phyloP scores from a whole-genome alignment of 30 jellyfish, hydroid and myxozoan genomes.

The Morbakka virulenta region DNA sequence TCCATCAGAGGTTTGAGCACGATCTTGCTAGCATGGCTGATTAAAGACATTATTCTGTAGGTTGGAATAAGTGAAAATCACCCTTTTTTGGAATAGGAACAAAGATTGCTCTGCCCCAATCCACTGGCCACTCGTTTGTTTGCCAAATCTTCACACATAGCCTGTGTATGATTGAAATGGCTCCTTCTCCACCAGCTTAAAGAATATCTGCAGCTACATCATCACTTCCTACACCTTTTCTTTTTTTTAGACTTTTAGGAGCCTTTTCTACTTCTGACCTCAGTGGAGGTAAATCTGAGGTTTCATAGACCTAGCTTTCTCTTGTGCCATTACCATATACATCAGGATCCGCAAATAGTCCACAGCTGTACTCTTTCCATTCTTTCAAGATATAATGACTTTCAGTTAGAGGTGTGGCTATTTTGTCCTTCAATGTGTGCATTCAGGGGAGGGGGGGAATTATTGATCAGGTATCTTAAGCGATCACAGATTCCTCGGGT shows the following conservation, averaged over 20 bases:
- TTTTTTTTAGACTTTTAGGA: slow-evolving; percentile 14
- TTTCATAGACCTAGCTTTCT: too few relatives aligned
- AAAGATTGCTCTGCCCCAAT: slow-evolving; percentile 27
- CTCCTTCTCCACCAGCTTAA: slow-evolving; percentile 7
- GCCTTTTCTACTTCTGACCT: slow-evolving; percentile 18
- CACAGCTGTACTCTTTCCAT: too few relatives aligned
- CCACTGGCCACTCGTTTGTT: slow-evolving; percentile 18
- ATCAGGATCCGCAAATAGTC: too few relatives aligned
- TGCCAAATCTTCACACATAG: slow-evolving; percentile 26
- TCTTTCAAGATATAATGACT: too few relatives aligned
- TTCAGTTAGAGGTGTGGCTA: too few relatives aligned
- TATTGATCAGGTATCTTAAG: too few relatives aligned
- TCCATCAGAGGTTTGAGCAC: slow-evolving; percentile 3
- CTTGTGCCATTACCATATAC: too few relatives aligned
- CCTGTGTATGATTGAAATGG: neutral
- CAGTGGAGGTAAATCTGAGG: slow-evolving; percentile 35
- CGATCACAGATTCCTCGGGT: too few relatives aligned
- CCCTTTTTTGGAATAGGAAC: slow-evolving; percentile 48
- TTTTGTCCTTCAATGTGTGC: too few relatives aligned
- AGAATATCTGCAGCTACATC: slow-evolving; percentile 22
- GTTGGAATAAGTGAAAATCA: slow-evolving; percentile 5
- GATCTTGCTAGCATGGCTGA: slow-evolving; percentile 40
- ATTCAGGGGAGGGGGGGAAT: too few relatives aligned
- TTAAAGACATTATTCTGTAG: slow-evolving; percentile 36
- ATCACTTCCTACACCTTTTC: slow-evolving; percentile 34